A percentile compares a stretch with the other conserved stretches of the same genome.
Conservation (phyloP, 2,113 vertebrate genomes). For the Myrmecophaga tridactyla region DNA sequence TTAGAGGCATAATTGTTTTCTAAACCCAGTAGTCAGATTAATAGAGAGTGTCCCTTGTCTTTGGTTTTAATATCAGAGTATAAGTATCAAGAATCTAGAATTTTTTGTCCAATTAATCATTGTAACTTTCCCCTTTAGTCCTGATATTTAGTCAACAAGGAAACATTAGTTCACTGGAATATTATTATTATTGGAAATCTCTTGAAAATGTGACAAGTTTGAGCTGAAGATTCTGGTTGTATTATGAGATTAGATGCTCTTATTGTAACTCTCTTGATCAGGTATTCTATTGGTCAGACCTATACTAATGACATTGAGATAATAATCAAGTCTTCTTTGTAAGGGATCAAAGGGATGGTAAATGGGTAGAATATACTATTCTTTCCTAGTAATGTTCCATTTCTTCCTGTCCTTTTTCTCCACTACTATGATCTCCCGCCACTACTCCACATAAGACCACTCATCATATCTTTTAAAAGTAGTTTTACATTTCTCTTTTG, state of each 20-base stretch:
- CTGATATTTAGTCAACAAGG: neutral
- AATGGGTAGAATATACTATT: neutral
- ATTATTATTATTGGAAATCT: neutral
- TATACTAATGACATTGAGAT: neutral
- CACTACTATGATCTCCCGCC: neutral
- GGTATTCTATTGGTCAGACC: neutral
- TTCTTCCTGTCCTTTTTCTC: neutral
- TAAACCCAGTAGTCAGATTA: neutral
- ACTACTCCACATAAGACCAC: too few species aligned
- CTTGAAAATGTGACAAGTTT: neutral
- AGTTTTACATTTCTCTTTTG: neutral
- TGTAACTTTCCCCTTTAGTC: neutral
- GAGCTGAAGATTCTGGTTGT: neutral
- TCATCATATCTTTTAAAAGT: neutral
- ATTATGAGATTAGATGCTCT: neutral
- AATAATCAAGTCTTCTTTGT: neutral
- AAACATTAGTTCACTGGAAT: neutral
- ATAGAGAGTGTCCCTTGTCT: neutral
- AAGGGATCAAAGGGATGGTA: neutral
- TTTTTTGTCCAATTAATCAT: neutral
- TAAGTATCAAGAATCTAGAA: neutral
- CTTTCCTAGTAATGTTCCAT: neutral
- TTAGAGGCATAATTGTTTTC: neutral
- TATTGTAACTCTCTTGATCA: neutral
- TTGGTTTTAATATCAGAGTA: neutral